These are phyloP conservation scores for Acrocera orbiculus DNA, from an alignment of 2,888 invertebrate genomes.

Conservation along the genomic window DNA sequence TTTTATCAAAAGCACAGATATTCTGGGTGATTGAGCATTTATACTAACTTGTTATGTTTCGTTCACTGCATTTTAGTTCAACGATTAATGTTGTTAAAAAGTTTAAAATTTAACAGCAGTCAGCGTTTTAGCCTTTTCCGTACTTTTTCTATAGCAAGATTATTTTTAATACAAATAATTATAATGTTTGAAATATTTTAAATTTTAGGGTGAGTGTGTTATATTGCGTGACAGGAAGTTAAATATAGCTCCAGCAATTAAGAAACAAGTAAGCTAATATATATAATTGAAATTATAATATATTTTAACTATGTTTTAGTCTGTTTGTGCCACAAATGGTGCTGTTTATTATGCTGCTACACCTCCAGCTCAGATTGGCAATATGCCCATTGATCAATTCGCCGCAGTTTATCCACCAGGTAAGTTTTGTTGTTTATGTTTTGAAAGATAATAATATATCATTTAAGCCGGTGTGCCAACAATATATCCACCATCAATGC, in stretches of 20 bases:
- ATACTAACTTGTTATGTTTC: background rate
- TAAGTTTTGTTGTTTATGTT: slow-evolving; percentile 13
- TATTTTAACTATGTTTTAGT: slow-evolving; percentile 22
- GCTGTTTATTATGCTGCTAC: slow-evolving; percentile 32
- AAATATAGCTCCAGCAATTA: slow-evolving; percentile 73
- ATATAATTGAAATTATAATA: slow-evolving; percentile 11
- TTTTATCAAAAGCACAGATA: slow-evolving; percentile 9
- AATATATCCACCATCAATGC: slow-evolving; percentile 34
- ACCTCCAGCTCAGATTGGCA: slow-evolving; percentile 32
- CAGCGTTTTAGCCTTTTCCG: slow-evolving; percentile 1
- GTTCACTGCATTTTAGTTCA: background rate
- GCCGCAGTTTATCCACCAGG: slow-evolving; percentile 33
- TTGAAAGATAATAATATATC: slow-evolving; percentile 6
- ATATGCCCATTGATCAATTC: slow-evolving; percentile 33
- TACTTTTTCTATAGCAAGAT: slow-evolving; percentile 1
- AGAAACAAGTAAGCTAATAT: slow-evolving; percentile 51
- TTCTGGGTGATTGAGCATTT: slow-evolving; percentile 9
- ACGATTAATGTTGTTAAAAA: slow-evolving; percentile 6
- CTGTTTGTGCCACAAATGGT: slow-evolving; percentile 32
- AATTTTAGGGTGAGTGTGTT: slow-evolving; percentile 47
- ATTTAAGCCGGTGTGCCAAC: slow-evolving; percentile 30
- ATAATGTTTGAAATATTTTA: slow-evolving; percentile 4
- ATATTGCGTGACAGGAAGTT: slow-evolving; percentile 62
- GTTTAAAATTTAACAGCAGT: slow-evolving; percentile 4
- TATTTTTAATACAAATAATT: slow-evolving; percentile 1